Conservation (phyloP, 2,888 invertebrate genomes). For the Miltochrista miniata region DNA sequence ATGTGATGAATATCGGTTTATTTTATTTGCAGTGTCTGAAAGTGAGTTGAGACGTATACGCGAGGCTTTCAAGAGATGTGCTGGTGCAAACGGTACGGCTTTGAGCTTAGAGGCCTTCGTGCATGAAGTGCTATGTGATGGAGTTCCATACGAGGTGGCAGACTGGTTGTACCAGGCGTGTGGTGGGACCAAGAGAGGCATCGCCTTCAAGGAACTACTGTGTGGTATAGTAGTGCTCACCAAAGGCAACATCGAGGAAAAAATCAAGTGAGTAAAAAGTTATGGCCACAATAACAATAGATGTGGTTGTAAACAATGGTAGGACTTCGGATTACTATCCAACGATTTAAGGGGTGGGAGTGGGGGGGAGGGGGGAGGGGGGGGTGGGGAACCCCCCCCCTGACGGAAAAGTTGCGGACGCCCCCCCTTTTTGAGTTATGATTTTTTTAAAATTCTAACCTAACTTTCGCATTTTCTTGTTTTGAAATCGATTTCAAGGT, state of each 20-base stretch:
- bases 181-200: slow-evolving; percentile 92
- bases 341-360: too few species aligned
- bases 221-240: slow-evolving; percentile 94
- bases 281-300: background rate
- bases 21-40: slow-evolving; percentile 89
- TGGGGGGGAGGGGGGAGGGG: too few species aligned
- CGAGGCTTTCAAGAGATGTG: slow-evolving; percentile 94
- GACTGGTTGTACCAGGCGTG: slow-evolving; percentile 93
- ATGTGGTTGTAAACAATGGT: slow-evolving; percentile 38
- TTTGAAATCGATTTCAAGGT: too few species aligned
- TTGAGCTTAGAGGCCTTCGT: slow-evolving; percentile 91
- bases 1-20: slow-evolving; percentile 55
- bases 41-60: slow-evolving; percentile 91
- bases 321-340: too few species aligned
- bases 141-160: slow-evolving; percentile 91
- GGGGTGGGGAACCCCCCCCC: too few species aligned
- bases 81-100: slow-evolving; percentile 86
- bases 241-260: slow-evolving; percentile 92
- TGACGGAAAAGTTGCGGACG: too few species aligned
- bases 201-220: slow-evolving; percentile 91
- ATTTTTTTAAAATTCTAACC: too few species aligned
- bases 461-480: too few species aligned
- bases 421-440: too few species aligned
- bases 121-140: slow-evolving; percentile 93
- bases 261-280: slow-evolving; percentile 85